phyloP scores from a whole-genome alignment of 2,113 vertebrate species.

The Phrynosoma platyrhinos region DNA sequence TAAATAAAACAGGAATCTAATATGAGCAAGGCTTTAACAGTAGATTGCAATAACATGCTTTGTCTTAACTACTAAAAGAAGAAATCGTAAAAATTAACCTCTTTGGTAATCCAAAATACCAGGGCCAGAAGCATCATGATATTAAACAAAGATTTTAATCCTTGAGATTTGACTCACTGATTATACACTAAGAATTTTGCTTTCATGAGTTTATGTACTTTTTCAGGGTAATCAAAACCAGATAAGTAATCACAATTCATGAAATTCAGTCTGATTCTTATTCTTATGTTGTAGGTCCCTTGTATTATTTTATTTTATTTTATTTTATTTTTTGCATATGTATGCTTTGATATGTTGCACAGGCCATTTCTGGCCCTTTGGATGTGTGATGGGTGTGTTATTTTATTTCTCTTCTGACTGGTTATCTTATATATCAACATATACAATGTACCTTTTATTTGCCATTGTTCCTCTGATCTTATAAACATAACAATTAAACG shows the following conservation, averaged over 20 bases:
- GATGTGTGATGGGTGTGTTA: not conserved
- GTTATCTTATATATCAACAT: not conserved
- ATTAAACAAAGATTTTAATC: not conserved
- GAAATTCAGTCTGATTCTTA: not conserved
- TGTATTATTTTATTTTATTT: not conserved
- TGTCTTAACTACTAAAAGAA: not conserved
- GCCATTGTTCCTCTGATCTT: not conserved
- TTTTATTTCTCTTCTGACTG: not conserved
- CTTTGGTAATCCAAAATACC: not conserved
- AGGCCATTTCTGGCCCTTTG: not conserved
- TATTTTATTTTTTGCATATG: not conserved
- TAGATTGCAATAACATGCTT: not conserved
- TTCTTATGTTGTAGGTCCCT: not conserved
- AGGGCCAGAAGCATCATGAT: not conserved
- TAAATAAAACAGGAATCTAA: constrained; percentile 10
- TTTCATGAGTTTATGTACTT: not conserved
- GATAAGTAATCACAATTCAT: not conserved
- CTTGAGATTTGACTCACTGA: not conserved
- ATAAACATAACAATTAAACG: not conserved
- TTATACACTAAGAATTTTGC: not conserved
- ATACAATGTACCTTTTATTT: not conserved
- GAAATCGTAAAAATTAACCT: not conserved
- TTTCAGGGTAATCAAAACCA: not conserved
- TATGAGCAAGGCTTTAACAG: not conserved
- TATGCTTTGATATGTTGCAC: not conserved